These are phyloP conservation scores for Bradysia coprophila DNA, from an alignment of 1,140 invertebrate species.

Conservation along the genomic window DNA sequence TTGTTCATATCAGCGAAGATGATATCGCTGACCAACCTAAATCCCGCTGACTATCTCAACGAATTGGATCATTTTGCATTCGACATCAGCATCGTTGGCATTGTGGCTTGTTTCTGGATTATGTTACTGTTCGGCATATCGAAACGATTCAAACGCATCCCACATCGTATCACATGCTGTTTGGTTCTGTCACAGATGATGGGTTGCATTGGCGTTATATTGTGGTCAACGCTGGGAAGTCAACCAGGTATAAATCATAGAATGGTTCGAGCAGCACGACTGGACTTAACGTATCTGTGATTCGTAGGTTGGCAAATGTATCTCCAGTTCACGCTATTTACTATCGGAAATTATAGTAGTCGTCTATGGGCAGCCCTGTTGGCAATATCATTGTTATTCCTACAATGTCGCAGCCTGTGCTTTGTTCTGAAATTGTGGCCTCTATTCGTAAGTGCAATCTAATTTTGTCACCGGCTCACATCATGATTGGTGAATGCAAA, in stretches of 20 bases:
- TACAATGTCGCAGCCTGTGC: constrained; percentile 63
- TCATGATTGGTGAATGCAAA: not conserved
- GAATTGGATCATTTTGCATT: constrained; percentile 64
- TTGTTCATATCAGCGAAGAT: constrained; percentile 93
- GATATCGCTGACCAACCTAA: constrained; percentile 53
- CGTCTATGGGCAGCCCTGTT: constrained; percentile 69
- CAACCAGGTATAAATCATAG: too few relatives aligned
- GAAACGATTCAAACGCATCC: constrained; percentile 56
- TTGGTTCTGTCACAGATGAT: constrained; percentile 62
- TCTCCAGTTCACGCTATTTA: constrained; percentile 51
- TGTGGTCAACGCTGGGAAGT: constrained; percentile 37
- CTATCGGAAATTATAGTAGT: constrained; percentile 53
- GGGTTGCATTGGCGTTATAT: constrained; percentile 41
- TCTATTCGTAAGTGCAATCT: constrained; percentile 17
- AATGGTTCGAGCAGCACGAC: too few relatives aligned
- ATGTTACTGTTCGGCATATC: constrained; percentile 55
- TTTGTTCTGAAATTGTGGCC: constrained; percentile 57
- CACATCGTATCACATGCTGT: constrained; percentile 63
- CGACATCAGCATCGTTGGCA: constrained; percentile 60
- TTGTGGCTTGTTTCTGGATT: constrained; percentile 60
- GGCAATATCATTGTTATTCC: constrained; percentile 57
- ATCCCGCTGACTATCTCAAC: constrained; percentile 46
- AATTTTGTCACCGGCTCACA: too few relatives aligned
- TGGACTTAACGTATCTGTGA: too few relatives aligned
- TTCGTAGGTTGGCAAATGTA: constrained; percentile 41